Conservation (phyloP, 2,113 vertebrate species). For the Xiphophorus maculatus region DNA sequence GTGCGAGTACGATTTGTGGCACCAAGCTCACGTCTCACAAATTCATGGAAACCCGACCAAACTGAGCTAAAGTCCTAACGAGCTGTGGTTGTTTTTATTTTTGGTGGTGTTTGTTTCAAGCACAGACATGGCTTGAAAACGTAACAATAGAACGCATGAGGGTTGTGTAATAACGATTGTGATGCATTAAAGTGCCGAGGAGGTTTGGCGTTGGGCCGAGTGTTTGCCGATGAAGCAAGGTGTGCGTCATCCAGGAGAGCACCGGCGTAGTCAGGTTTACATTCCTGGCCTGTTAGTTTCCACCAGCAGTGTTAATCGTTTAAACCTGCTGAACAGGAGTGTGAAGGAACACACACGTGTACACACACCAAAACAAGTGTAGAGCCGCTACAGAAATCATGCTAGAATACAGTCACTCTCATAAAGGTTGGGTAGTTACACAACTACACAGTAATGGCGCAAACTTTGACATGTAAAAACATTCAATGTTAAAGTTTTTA, state of each 20-base stretch:
- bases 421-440: neutral
- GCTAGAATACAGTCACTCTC: neutral
- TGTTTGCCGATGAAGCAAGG: neutral
- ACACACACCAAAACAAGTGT: neutral
- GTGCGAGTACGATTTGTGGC: neutral
- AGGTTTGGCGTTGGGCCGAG: neutral
- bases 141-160: neutral
- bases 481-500: neutral
- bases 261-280: constrained; percentile 47
- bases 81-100: no score
- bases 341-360: neutral
- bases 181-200: neutral
- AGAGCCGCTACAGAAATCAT: neutral
- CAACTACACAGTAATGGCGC: no score
- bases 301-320: constrained; percentile 52
- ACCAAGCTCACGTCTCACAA: no score
- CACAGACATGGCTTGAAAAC: neutral
- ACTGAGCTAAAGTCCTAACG: neutral
- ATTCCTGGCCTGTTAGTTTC: constrained; percentile 56
- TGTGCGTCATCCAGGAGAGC: neutral
- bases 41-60: no score
- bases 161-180: neutral
- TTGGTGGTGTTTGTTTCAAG: neutral
- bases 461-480: no score
- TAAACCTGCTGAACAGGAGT: constrained; percentile 45